Percentiles rank a stretch among this genome's conserved stretches.
Evolutionary conservation across 2,113 vertebrate genomes (phyloP).

Genomic region (Python bivittatus): DNA sequence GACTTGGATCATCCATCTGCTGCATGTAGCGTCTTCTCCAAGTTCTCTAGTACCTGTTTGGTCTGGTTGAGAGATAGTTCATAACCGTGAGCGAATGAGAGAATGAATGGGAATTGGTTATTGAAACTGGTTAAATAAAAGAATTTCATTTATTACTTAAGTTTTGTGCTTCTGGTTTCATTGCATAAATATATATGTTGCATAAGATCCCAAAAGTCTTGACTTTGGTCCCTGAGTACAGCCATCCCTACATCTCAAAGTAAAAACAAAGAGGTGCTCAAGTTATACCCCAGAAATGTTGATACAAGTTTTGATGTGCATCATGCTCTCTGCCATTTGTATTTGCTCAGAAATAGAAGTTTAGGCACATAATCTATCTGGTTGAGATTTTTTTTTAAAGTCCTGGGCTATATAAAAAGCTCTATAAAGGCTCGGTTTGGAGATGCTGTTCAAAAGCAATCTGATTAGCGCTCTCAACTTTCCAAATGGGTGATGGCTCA

Average conservation of each 20-base stretch:
- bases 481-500: not conserved
- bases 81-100: not conserved
- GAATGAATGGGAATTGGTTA: not conserved
- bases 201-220: not conserved
- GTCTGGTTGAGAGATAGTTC: not conserved
- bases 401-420: not conserved
- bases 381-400: not conserved
- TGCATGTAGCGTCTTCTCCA: not conserved
- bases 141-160: not conserved
- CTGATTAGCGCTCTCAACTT: not conserved
- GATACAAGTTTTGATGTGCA: not conserved
- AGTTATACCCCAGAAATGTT: not conserved
- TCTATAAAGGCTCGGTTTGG: not conserved
- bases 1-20: not conserved
- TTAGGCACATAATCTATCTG: not conserved
- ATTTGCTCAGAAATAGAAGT: not conserved
- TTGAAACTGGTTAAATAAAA: not conserved
- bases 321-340: not conserved
- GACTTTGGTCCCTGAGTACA: not conserved
- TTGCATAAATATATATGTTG: no score
- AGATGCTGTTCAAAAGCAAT: not conserved
- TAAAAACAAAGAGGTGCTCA: not conserved
- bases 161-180: not conserved
- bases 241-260: not conserved
- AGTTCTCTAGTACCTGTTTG: not conserved